Evolutionary conservation across 2,113 vertebrate species (phyloP), one percentile per base, ranked within the genome.

Genomic region (Leptocoma aspasia): DNA sequence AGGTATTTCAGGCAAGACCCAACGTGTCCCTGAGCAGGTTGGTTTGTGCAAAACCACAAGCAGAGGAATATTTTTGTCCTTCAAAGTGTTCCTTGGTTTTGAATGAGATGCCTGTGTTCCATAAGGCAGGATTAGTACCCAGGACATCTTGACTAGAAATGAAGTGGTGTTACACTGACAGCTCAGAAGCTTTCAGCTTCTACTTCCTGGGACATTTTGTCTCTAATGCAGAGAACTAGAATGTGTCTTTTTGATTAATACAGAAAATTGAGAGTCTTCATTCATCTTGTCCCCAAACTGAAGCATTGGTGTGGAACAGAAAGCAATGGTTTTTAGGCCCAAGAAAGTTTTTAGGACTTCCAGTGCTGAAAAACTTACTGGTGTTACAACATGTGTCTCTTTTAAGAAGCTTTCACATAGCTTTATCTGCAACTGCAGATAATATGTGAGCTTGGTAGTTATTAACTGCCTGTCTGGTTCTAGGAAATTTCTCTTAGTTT

Each of bases 1-100:
- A 92, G 92, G 95, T 81, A 89, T 90, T 94, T 96, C 89, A 95
- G 86, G 91, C 92, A 90, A 89, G 94, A 93, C 44, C 47, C 15
- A 60, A 28, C 82, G 13, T 2, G 19, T 90, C 33, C 71, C 60
- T 75, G 63, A 63, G 47, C 54, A 16, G 35, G 33, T 5, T 50
- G 54, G 13, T 77, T 81, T 66, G 41, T 83, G 54, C 35, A 52
- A 52, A 93, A 39, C 39, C 76, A 26, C 60, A 27, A 30, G 27
- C 5, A 19, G 26, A n/a, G 10, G 41, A 47, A 68, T 78, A 45
- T 53, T 44, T 39, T 28, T 65, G 3, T 16, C 12, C 24, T 49
- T 83, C 44, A 28, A 19, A 63, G 7, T 44, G 35, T 33, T 66
- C 44, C 33, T 71, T 75, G 86, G 5, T 86, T 86, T 54, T 73